Evolutionary conservation across 2,797 vertebrate species (phyloP).

Genomic region (Chelmon rostratus): DNA sequence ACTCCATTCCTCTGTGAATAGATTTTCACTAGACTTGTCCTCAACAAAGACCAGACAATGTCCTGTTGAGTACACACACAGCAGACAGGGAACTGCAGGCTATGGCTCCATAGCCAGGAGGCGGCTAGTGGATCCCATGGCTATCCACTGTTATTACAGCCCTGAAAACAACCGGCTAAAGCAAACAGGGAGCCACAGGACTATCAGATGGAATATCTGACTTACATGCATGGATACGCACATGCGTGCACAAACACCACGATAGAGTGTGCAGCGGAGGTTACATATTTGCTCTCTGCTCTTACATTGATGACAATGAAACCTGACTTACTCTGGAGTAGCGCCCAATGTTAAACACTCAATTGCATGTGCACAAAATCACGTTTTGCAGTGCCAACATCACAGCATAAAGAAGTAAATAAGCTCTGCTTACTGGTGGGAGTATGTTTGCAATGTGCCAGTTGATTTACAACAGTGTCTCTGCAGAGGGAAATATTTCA

Average conservation of each 20-base stretch:
- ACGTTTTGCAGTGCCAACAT: constrained; percentile 34
- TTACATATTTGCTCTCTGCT: constrained; percentile 28
- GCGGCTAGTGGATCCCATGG: constrained; percentile 51
- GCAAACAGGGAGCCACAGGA: constrained; percentile 61
- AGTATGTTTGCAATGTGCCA: constrained; percentile 49
- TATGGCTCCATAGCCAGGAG: constrained; percentile 58
- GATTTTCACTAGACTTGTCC: constrained; percentile 77
- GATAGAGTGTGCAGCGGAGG: constrained; percentile 9
- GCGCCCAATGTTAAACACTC: constrained; percentile 12
- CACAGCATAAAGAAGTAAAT: constrained; percentile 35
- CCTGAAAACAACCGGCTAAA: constrained; percentile 71
- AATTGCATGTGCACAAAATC: constrained; percentile 32
- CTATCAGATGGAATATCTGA: constrained; percentile 72
- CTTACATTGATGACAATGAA: constrained; percentile 1
- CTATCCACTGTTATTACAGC: constrained; percentile 72
- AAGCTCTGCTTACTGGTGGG: constrained; percentile 37
- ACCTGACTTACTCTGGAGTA: neutral
- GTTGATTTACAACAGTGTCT: constrained; percentile 63
- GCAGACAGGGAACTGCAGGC: constrained; percentile 65
- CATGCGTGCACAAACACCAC: constrained; percentile 37
- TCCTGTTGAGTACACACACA: constrained; percentile 58
- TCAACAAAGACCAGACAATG: constrained; percentile 68
- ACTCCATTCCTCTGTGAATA: constrained; percentile 67
- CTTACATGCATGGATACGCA: constrained; percentile 58
- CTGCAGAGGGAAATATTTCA: constrained; percentile 58